These are phyloP conservation scores for Onychorhynchus coronatus DNA, from an alignment of 2,113 vertebrate genomes.

Conservation along the genomic window DNA sequence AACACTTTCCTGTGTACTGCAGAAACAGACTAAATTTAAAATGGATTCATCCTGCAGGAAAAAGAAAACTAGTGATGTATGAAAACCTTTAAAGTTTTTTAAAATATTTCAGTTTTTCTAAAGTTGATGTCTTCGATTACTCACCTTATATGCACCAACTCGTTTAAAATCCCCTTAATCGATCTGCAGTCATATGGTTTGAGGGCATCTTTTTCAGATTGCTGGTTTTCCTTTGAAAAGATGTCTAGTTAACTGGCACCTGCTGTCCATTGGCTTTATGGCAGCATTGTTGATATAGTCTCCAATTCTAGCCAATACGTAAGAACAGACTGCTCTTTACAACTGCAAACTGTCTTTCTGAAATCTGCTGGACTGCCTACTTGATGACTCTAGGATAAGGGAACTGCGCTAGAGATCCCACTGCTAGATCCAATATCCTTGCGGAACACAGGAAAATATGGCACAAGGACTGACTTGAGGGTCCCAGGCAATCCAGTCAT, in stretches of 20 bases:
- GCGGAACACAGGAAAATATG: not conserved
- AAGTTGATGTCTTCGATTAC: not conserved
- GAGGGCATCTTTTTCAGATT: not conserved
- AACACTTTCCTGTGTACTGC: not conserved
- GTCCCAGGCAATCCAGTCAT: not conserved
- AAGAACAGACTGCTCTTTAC: not conserved
- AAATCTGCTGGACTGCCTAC: not conserved
- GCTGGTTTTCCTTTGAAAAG: not conserved
- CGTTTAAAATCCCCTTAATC: not conserved
- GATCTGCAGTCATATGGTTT: not conserved
- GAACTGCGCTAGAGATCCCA: accelerated
- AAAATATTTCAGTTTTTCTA: not conserved
- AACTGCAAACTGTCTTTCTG: not conserved
- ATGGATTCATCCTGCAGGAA: not conserved
- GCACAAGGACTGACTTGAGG: not conserved
- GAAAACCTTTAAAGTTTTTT: not conserved
- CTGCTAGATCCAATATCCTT: not conserved
- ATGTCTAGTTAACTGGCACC: not conserved
- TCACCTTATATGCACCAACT: not conserved
- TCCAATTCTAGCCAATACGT: not conserved
- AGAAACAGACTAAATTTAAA: not conserved
- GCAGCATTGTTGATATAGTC: not conserved
- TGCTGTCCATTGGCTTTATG: not conserved
- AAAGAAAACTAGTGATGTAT: not conserved
- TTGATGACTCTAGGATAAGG: not conserved